Base-by-base conservation (phyloP, 53 echinoderm and acorn worm species). In the Henricia sp. region DNA sequence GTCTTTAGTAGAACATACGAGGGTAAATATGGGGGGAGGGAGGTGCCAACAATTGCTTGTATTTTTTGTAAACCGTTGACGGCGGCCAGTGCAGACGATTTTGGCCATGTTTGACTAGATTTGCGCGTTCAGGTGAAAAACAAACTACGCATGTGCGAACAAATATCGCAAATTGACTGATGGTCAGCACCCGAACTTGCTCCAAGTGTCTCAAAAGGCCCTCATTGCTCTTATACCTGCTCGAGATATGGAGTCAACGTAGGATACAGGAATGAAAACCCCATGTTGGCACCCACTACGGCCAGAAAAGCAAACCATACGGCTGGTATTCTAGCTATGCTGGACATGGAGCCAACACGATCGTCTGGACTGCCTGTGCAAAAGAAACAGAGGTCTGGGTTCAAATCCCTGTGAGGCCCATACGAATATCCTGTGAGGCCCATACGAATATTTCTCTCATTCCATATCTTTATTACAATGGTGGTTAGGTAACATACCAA, bases 241-340 rank as follows among this genome's bases (percentile, higher is more conserved):
- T 71, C 19, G 5, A 71, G 51, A 33, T 71, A 52, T 4, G 16
- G 72, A 13, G 72, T 17, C 5, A 71, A 33, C 11, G 10, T 50
- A 4, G 72, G 50, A 36, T 71, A 50, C 11, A 50, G 17, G 51
- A n/a, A 50, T 26, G 33, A 29, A 12, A 71, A 3, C 3, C 21
- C 28, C 3, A 20, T 50, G 0, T 8, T 16, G 28, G 32, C 27
- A 39, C 4, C 33, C 1, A 51, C 28, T n/a, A 32, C 5, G 10
- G 19, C 52, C 1, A 71, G n/a, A 0, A 30, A 19, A 5, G 72
- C 72, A 5, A 71, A 1, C 72, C 50, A 71, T 16, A 71, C 52
- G 23, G 72, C 72, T 14, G 72, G 72, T 28, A 71, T 33, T 12
- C 72, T 39, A 30, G 51, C 21, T 12, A 71, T 11, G 37, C n/a